A percentile compares a stretch with the other conserved stretches of the same genome.
Evolutionary conservation across 1,140 invertebrate species (phyloP).

Genomic region (Drosophila fuyamai): DNA sequence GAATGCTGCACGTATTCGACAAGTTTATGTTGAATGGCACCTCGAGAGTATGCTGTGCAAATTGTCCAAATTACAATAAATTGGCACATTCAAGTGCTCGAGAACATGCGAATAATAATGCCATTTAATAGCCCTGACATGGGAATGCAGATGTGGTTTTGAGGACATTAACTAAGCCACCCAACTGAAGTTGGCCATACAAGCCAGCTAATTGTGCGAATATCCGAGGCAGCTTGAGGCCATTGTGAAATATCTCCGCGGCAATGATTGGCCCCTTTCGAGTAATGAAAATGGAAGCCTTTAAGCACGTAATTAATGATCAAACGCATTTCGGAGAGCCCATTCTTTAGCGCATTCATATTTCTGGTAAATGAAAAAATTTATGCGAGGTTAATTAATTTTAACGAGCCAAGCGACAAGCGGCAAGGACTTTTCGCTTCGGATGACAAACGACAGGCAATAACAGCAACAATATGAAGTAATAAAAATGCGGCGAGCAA

Average conservation of each 20-base stretch:
- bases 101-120: conserved; percentile 27
- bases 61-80: conserved; percentile 50
- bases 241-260: conserved; percentile 17
- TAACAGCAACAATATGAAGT: conserved; percentile 58
- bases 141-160: conserved; percentile 19
- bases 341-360: conserved; percentile 42
- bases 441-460: conserved; percentile 59
- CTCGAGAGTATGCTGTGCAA: conserved; percentile 34
- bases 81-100: conserved; percentile 27
- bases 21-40: conserved; percentile 37
- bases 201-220: conserved; percentile 31
- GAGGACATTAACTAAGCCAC: conserved; percentile 10
- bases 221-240: neutral
- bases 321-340: conserved; percentile 12
- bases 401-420: conserved; percentile 46
- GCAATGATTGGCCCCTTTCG: conserved; percentile 8
- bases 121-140: neutral
- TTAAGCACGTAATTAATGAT: conserved; percentile 40
- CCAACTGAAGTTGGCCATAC: neutral
- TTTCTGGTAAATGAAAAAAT: conserved; percentile 64
- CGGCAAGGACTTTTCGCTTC: conserved; percentile 26
- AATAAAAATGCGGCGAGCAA: conserved; percentile 59
- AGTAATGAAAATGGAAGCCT: neutral
- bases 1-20: conserved; percentile 41
- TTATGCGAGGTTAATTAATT: conserved; percentile 63